Conservation (phyloP, 2,113 vertebrate species). For the Lophura nycthemera region DNA sequence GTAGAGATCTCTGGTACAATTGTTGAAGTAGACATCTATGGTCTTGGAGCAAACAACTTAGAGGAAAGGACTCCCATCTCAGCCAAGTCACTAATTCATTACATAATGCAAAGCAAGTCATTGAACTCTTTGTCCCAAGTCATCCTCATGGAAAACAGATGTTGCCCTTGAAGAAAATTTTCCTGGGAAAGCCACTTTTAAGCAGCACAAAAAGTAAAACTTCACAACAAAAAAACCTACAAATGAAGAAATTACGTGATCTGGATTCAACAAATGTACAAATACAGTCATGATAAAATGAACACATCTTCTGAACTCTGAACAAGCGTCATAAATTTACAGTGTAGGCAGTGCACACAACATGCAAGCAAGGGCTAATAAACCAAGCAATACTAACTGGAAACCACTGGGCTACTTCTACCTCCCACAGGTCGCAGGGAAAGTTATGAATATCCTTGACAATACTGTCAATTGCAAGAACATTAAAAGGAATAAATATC, state of each 20-base stretch:
- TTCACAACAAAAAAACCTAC: neutral
- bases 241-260: neutral
- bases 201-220: neutral
- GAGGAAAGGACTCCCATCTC: neutral
- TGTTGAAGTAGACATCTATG: neutral
- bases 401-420: neutral
- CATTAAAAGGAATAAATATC: neutral
- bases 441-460: neutral
- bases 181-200: slow-evolving; percentile 42
- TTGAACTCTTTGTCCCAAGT: slow-evolving; percentile 47
- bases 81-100: slow-evolving; percentile 26
- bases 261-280: neutral
- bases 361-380: neutral
- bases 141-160: slow-evolving; percentile 40
- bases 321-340: neutral
- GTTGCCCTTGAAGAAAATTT: slow-evolving; percentile 32
- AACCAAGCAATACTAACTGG: neutral
- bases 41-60: neutral
- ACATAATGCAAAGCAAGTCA: slow-evolving; percentile 30
- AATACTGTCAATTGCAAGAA: neutral
- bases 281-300: neutral
- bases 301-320: neutral
- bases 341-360: neutral
- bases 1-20: neutral
- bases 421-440: neutral